Base-by-base conservation (phyloP, 2,113 vertebrate genomes). In the Felis chaus region DNA sequence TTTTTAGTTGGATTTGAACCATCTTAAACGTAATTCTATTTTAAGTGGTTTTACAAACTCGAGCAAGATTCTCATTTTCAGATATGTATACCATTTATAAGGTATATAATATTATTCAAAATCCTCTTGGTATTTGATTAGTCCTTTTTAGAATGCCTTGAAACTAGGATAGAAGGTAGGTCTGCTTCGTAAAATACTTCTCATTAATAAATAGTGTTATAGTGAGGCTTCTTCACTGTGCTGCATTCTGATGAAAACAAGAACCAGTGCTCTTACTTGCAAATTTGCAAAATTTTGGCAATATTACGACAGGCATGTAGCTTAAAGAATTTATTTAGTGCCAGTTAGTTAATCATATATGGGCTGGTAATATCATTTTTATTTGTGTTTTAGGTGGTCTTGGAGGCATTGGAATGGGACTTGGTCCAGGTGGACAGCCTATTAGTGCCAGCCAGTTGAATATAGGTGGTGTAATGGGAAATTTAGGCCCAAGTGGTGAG, bases 371-470 rank as follows among this genome's bases (percentile, higher is more conserved):
- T 92, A n/a, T 12, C 90, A 9, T 92, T 90, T 27, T 90, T 95
- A 4, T 66, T 97, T 96, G 53, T 97, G 80, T 79, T 98, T 68
- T 86, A 99, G 99, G 99, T 94, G 99, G 99, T 81, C 99, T 99
- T 31, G 99, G 99, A 96, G 99, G 99, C 84, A 99, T 99, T 95
- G 99, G 99, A 55, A 99, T 99, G 99, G 99, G 99, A 95, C 99
- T 99, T 97, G 99, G 99, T 92, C 99, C 99, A 82, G 99, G 99
- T 84, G 99, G 99, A n/a, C 99, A 99, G 83, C 99, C 99, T 66
- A 99, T 99, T 89, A 99, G 99, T 97, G 99, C 99, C 95, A 99
- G 99, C 80, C 99, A 99, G 27, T 97, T 99, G 95, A 99, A 99
- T 89, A 99, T 99, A 97, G 93, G 97, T 87, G 99, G 99, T 98